A percentile compares a stretch with the other conserved stretches of the same genome.
Evolutionary conservation across 2,113 vertebrate genomes (phyloP).

Genomic region (Corythaixoides concolor): DNA sequence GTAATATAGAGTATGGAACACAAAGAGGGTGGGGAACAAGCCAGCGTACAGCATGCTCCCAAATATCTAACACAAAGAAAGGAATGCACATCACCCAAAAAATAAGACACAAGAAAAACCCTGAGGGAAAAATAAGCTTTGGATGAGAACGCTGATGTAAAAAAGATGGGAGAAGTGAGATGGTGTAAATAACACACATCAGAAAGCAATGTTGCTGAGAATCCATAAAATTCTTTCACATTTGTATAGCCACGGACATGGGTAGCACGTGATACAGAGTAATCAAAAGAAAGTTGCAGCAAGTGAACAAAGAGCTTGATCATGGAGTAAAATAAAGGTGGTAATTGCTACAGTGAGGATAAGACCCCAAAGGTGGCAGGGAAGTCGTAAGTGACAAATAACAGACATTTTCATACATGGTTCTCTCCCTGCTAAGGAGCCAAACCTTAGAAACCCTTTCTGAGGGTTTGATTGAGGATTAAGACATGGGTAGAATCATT

Average conservation of each 20-base stretch:
- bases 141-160: background rate
- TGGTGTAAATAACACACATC: background rate
- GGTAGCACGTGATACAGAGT: background rate
- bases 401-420: rapidly evolving
- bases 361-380: background rate
- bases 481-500: background rate
- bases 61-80: background rate
- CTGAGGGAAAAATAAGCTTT: background rate
- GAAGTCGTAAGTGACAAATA: background rate
- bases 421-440: background rate
- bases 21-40: background rate
- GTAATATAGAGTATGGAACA: background rate
- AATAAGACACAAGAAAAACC: background rate
- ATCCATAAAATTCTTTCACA: background rate
- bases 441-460: background rate
- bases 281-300: background rate
- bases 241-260: rapidly evolving
- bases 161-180: background rate
- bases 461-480: background rate
- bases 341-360: background rate
- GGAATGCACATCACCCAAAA: background rate
- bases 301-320: background rate
- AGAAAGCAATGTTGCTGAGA: rapidly evolving
- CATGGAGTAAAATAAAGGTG: background rate
- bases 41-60: background rate